Percentiles rank a stretch among this genome's conserved stretches.
Conservation (phyloP, 35 echinoderm and acorn worm species). For the Apostichopus parvimensis region DNA sequence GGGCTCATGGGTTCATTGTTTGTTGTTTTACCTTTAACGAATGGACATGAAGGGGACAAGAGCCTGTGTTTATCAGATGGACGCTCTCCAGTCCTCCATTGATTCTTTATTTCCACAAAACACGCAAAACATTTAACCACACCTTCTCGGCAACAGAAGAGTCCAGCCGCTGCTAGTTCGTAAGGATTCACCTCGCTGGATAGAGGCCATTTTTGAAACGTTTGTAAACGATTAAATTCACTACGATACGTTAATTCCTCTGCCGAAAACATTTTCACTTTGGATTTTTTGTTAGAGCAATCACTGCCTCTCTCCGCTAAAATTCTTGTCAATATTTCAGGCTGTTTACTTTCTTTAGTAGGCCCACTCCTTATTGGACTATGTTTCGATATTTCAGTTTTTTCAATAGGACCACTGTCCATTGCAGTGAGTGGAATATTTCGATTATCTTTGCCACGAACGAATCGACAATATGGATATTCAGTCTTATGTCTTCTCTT, state of each 20-base stretch:
- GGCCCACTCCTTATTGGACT: background rate
- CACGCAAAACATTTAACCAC: slow-evolving; percentile 92
- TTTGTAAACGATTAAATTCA: slow-evolving; percentile 63
- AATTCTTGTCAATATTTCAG: no score
- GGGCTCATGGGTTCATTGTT: slow-evolving; percentile 68
- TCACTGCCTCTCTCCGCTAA: no score
- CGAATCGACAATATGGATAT: slow-evolving; percentile 45
- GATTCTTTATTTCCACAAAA: slow-evolving; percentile 65
- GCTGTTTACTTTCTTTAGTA: background rate
- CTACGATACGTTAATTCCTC: background rate
- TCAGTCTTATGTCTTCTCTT: slow-evolving; percentile 24
- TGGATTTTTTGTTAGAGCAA: no score
- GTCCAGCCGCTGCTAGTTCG: slow-evolving; percentile 74
- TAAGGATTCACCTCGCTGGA: slow-evolving; percentile 59
- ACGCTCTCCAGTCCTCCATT: slow-evolving; percentile 57
- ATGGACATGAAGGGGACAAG: slow-evolving; percentile 80
- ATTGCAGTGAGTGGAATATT: background rate
- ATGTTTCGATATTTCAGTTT: background rate
- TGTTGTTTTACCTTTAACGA: background rate
- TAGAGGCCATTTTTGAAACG: slow-evolving; percentile 80
- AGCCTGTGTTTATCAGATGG: slow-evolving; percentile 62
- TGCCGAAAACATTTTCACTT: background rate
- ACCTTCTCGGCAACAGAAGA: slow-evolving; percentile 62
- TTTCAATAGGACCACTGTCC: background rate
- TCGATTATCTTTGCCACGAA: background rate